Percentiles rank a stretch among this genome's conserved stretches.
Conservation (phyloP, 2,888 invertebrate genomes). For the Drosophila anomelani region DNA sequence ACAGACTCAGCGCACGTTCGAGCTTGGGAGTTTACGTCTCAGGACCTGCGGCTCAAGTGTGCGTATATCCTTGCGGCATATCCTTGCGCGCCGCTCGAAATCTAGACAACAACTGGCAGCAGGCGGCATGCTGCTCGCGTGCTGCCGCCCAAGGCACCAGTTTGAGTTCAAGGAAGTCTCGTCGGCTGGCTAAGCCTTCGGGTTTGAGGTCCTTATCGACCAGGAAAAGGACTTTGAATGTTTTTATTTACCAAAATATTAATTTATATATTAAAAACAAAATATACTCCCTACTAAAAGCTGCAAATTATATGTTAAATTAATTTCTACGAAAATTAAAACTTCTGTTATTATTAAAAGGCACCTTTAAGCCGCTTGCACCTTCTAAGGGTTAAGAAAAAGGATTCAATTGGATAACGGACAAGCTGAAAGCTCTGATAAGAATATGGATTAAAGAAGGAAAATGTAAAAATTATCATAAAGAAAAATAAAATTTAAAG, state of each 20-base stretch:
- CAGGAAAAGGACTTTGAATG: not conserved
- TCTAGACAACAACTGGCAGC: slow-evolving; percentile 59
- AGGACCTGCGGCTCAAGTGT: not conserved
- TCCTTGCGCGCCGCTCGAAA: slow-evolving; percentile 69
- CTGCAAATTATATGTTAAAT: not conserved
- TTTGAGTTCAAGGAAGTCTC: not conserved
- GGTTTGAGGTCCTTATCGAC: not conserved
- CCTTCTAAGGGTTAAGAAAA: not conserved
- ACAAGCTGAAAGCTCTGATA: no score
- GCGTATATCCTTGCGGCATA: slow-evolving; percentile 51
- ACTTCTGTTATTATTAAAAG: not conserved
- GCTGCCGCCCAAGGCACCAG: slow-evolving; percentile 3
- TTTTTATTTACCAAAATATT: not conserved
- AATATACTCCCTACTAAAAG: not conserved
- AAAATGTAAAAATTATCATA: no score
- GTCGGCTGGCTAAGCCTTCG: not conserved
- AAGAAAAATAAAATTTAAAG: no score
- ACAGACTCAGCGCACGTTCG: slow-evolving; percentile 27
- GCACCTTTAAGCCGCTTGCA: not conserved
- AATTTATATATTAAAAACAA: not conserved
- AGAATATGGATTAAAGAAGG: no score
- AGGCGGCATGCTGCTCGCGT: slow-evolving; percentile 7
- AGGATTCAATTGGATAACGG: no score
- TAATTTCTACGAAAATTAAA: rapidly evolving
- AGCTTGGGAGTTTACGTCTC: slow-evolving; percentile 5